A percentile compares a stretch with the other conserved stretches of the same genome.
Conservation (phyloP, 2,113 vertebrate species). For the Lipophrys pholis region DNA sequence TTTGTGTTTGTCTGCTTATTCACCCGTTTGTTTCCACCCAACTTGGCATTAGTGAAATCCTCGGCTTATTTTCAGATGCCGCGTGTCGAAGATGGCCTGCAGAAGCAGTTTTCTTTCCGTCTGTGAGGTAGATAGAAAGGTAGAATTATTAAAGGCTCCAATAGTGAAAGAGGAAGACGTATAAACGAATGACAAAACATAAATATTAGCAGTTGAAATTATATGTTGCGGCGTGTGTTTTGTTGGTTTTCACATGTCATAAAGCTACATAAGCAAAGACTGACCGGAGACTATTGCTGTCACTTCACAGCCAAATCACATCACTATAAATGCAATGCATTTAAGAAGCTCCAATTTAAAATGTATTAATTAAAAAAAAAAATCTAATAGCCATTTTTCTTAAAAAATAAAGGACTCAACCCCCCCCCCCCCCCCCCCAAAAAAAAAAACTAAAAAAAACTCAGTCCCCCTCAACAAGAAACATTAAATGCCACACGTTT, state of each 20-base stretch:
- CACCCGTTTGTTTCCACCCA: constrained; percentile 65
- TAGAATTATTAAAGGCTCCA: background rate
- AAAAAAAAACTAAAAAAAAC: too few species aligned
- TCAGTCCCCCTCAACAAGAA: too few species aligned
- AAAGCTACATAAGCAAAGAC: background rate
- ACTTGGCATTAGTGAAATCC: constrained; percentile 48
- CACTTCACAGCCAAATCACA: background rate
- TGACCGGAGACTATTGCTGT: background rate
- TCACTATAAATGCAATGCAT: background rate
- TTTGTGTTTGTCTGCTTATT: constrained; percentile 74
- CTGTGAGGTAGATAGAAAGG: background rate
- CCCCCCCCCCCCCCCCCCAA: too few species aligned
- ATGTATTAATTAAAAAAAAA: background rate
- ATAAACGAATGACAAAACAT: too few species aligned
- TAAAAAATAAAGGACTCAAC: too few species aligned
- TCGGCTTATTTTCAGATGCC: constrained; percentile 49
- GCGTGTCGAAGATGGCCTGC: constrained; percentile 1
- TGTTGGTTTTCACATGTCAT: background rate
- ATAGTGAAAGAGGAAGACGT: background rate
- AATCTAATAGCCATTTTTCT: too few species aligned
- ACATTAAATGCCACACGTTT: too few species aligned
- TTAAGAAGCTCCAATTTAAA: background rate
- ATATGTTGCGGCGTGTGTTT: background rate
- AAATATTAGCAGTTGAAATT: background rate
- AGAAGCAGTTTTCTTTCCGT: background rate